A percentile compares a stretch with the other conserved stretches of the same genome.
Evolutionary conservation across 2,888 invertebrate genomes (phyloP).

Genomic region (Thysanoteuthis rhombus): DNA sequence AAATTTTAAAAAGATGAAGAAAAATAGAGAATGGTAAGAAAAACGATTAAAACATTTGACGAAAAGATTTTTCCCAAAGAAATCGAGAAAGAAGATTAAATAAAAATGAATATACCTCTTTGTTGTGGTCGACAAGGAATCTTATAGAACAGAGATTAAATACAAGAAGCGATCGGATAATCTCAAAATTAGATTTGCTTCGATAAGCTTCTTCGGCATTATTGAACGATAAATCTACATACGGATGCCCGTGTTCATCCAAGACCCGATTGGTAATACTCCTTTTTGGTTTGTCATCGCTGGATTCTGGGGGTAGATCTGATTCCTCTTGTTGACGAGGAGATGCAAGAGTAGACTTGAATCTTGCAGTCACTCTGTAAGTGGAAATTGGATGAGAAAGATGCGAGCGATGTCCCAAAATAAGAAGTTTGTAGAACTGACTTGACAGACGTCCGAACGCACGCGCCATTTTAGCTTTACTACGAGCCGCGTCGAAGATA

Average conservation of each 20-base stretch:
- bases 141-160: constrained; percentile 90
- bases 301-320: not conserved
- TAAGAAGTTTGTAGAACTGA: not conserved
- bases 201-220: constrained; percentile 91
- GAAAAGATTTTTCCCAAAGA: not conserved
- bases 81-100: not conserved
- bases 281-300: not conserved
- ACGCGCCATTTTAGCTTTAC: constrained; percentile 12
- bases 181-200: constrained; percentile 92
- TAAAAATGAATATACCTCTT: constrained; percentile 75
- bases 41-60: not conserved
- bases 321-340: not conserved
- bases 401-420: not conserved
- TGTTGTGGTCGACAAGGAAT: constrained; percentile 89
- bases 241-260: constrained; percentile 46
- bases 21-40: not conserved
- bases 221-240: constrained; percentile 74
- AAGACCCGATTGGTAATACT: not conserved
- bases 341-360: not conserved
- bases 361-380: not conserved
- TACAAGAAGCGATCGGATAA: constrained; percentile 88
- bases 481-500: too few species aligned
- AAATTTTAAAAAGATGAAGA: too few species aligned
- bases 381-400: not conserved
- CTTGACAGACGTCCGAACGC: not conserved